Evolutionary conservation across 2,113 vertebrate species (phyloP).

Genomic region (Diphyllodes magnificus): DNA sequence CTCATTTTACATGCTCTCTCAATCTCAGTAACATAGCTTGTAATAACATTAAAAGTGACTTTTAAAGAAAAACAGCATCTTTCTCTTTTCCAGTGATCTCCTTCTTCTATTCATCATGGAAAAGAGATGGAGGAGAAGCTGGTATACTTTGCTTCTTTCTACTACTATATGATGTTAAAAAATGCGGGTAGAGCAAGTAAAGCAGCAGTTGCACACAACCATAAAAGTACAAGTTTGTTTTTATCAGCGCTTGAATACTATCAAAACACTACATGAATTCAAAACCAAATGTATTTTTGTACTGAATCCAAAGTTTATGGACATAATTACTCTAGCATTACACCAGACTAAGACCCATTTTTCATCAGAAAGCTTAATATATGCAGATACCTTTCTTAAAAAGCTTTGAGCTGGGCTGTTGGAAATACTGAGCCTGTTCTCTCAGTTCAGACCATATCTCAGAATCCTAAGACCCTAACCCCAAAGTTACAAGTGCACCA

Average conservation of each 20-base stretch:
- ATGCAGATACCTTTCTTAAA: neutral
- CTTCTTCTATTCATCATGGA: neutral
- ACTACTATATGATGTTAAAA: neutral
- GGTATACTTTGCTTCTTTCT: neutral
- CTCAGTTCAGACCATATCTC: neutral
- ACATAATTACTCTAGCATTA: neutral
- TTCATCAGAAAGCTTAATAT: neutral
- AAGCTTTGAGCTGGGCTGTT: neutral
- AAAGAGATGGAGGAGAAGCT: neutral
- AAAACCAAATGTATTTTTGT: neutral
- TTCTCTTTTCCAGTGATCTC: neutral
- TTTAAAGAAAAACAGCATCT: neutral
- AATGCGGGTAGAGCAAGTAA: rapidly evolving
- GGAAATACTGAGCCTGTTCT: neutral
- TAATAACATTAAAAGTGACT: neutral
- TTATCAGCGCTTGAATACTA: neutral
- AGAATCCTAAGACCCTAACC: neutral
- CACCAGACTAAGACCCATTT: neutral
- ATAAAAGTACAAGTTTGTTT: neutral
- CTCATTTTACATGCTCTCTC: neutral
- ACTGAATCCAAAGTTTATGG: neutral
- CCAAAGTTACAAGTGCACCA: neutral
- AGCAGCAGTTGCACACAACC: neutral
- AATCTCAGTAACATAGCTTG: neutral
- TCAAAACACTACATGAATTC: neutral